Base-by-base conservation (phyloP, 2,888 invertebrate genomes). In the Strigamia crassipes region DNA sequence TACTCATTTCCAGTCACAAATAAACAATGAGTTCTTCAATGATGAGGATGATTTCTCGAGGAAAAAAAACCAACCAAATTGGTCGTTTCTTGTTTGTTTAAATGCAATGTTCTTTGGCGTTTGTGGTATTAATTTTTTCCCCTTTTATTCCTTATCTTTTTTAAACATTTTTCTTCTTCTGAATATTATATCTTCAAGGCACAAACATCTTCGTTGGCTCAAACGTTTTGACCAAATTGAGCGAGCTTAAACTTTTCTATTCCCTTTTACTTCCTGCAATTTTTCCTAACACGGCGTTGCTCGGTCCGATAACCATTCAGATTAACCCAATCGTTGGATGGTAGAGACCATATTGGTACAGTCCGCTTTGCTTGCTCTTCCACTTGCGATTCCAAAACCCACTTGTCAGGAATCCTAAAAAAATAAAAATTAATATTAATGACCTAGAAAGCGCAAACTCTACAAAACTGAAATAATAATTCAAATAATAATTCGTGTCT, bases 341-440 rank as follows among this genome's bases (percentile, higher is more conserved):
- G 87, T 81, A 79, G 18, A 13, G 42, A 46, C 38, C 86, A 85
- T 79, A 87, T 80, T 81, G 87, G 87, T 85, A 88, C 86, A 85
- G 85, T 85, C 84, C 86, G 85, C 82, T 86, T 86, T 81, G 88
- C 88, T 83, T 87, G 87, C 42, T 85, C 86, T 84, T 86, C 86
- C 81, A 89, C 88, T 85, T 90, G 89, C 38, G 88, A 87, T 85
- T 94, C 94, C 0, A 92, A 90, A 84, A 96, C 90, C 96, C 96
- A 96, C 87, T 94, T 93, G 88, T 96, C 95, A 23, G 94, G 92
- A 87, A 95, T 89, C 86, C 96, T 96, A 90, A 13, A 89, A 89
- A 84, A 82, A 27, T 83, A 21, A 77, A 51, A 51, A 12, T 13
- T 12, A 46, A 4, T 46, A 46, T 15, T 15, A 38, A 38, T 38